Base-by-base conservation (phyloP, 1,140 invertebrate species). In the Penaeus chinensis region DNA sequence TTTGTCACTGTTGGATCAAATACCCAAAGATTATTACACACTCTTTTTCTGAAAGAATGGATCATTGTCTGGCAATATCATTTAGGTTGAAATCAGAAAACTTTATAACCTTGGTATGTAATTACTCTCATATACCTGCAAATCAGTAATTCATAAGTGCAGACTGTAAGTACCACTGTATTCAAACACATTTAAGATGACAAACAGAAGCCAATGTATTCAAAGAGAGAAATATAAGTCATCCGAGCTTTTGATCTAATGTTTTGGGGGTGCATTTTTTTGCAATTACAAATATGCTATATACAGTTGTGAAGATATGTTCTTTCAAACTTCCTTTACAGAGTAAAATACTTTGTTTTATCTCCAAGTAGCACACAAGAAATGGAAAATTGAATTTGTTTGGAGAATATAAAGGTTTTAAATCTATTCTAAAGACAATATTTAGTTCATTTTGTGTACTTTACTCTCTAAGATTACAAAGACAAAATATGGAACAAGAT, bases 401-500 rank as follows among this genome's bases (percentile, higher is more conserved):
- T 74, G 79, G 79, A 87, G 85, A 87, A 87, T 82, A 60, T 87
- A 82, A 87, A 82, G 85, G 54, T 87, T 54, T 82, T 81, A 87
- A 87, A 87, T 82, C 85, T 87, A 87, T 77, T 87, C 85, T 87
- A 87, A 87, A 82, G 85, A 87, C 85, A 87, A 82, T 87, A 81
- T 85, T 85, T 85, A 80, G 71, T 87, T 87, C 85, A 87, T 82
- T 87, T 87, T 87, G 85, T 87, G 85, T 87, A 87, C 79, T 87
- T 87, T 87, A 87, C 85, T 87, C 65, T 87, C 85, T 87, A 87
- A 82, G 85, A 87, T 87, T 82, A 87, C 85, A 82, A 87, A 87
- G 85, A 87, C 85, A 87, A 87, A 87, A 87, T 87, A 87, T 87
- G 85, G 85, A 87, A 87, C 85, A 87, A 87, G 85, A 87, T 81